Percentiles rank a stretch among this genome's conserved stretches.
These are phyloP conservation scores for Pelosia muscerda DNA, from an alignment of 2,888 invertebrate species.

Conservation along the genomic window DNA sequence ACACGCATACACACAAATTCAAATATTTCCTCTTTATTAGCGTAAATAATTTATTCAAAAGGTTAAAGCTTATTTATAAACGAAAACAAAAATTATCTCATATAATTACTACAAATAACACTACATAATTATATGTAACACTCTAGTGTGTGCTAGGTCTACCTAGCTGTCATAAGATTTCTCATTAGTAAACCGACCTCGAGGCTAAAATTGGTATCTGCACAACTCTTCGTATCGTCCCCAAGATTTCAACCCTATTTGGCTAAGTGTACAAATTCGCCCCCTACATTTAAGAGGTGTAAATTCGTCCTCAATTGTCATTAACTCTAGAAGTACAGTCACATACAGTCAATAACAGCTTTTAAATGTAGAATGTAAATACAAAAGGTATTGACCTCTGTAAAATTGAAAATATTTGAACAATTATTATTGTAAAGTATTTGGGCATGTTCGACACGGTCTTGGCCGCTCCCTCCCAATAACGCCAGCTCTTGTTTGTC, in stretches of 20 bases:
- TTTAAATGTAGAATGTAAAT: background rate
- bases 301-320: background rate
- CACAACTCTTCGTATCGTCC: background rate
- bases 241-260: background rate
- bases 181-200: background rate
- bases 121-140: too few species aligned
- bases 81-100: background rate
- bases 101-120: background rate
- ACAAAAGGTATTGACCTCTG: background rate
- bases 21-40: too few species aligned
- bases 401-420: background rate
- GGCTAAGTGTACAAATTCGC: background rate
- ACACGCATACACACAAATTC: too few species aligned
- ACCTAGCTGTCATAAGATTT: background rate
- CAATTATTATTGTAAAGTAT: background rate
- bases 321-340: background rate
- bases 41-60: too few species aligned
- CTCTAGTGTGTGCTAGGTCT: too few species aligned
- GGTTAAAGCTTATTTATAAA: too few species aligned
- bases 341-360: background rate
- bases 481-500: constrained; percentile 62
- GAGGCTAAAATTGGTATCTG: background rate
- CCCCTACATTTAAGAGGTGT: background rate
- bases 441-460: background rate
- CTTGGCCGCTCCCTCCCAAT: constrained; percentile 22